Evolutionary conservation across 2,888 invertebrate species (phyloP).

Genomic region (Dexiosoma caninum): DNA sequence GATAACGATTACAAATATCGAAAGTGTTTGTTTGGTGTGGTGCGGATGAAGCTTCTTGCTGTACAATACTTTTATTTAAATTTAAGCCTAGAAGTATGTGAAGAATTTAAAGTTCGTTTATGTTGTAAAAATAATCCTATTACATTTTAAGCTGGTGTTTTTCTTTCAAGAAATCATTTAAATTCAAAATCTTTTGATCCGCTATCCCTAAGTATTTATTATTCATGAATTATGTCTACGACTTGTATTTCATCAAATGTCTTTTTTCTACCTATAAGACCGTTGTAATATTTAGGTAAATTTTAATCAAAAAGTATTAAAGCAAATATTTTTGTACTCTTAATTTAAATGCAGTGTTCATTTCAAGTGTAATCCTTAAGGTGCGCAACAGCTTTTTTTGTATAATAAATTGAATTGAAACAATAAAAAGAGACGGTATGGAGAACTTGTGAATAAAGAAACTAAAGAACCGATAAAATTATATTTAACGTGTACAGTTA

Average conservation of each 20-base stretch:
- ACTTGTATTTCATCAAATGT: background rate
- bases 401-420: no score
- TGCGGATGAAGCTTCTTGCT: slow-evolving; percentile 18
- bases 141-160: slow-evolving; percentile 27
- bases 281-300: slow-evolving; percentile 6
- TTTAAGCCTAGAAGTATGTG: slow-evolving; percentile 65
- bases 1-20: background rate
- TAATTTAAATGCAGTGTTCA: background rate
- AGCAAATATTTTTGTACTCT: slow-evolving; percentile 10
- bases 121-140: background rate
- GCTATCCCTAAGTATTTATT: slow-evolving; percentile 26
- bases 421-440: no score
- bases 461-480: no score
- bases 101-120: background rate
- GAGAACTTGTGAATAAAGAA: no score
- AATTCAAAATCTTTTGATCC: background rate
- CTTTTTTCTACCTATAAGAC: background rate
- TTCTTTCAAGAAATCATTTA: no score
- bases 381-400: slow-evolving; percentile 7
- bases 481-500: no score
- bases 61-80: background rate
- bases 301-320: slow-evolving; percentile 26
- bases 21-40: slow-evolving; percentile 24
- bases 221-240: background rate
- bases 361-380: background rate